Conservation (phyloP, 2,797 vertebrate genomes). For the Liparis tanakae region DNA sequence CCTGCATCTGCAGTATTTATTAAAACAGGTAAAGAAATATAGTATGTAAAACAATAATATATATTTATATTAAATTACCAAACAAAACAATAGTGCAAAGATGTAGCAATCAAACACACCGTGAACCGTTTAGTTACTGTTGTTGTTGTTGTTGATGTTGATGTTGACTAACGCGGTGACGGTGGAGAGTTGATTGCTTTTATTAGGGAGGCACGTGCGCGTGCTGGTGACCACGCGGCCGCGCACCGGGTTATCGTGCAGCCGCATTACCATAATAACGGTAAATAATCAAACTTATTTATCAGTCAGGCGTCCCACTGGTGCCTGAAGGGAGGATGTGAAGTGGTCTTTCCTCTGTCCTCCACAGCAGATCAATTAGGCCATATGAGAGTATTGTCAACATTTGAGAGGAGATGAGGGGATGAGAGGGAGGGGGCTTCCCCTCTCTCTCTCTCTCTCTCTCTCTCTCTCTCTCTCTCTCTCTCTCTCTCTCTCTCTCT, state of each 20-base stretch:
- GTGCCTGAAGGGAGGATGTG: not conserved
- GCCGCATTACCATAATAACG: not conserved
- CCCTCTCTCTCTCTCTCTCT: not conserved
- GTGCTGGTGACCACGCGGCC: not conserved
- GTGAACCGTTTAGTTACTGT: too few relatives aligned
- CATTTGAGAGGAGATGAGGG: not conserved
- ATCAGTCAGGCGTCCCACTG: too few relatives aligned
- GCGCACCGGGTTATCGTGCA: slow-evolving; percentile 19
- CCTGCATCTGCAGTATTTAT: too few relatives aligned
- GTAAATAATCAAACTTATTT: slow-evolving; percentile 5
- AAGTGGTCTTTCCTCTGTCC: not conserved
- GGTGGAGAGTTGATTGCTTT: not conserved
- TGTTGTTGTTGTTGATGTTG: not conserved
- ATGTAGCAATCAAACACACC: too few relatives aligned
- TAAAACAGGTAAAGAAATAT: too few relatives aligned
- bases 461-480: too few relatives aligned
- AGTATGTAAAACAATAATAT: too few relatives aligned
- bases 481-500: not conserved
- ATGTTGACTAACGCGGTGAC: not conserved
- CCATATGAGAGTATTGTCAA: not conserved
- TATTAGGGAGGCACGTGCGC: too few relatives aligned
- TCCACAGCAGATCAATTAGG: slow-evolving; percentile 2
- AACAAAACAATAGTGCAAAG: too few relatives aligned
- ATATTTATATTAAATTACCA: too few relatives aligned
- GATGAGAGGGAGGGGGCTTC: not conserved